Evolutionary conservation across 2,113 vertebrate genomes (phyloP).

Genomic region (Circaetus cinerascens): DNA sequence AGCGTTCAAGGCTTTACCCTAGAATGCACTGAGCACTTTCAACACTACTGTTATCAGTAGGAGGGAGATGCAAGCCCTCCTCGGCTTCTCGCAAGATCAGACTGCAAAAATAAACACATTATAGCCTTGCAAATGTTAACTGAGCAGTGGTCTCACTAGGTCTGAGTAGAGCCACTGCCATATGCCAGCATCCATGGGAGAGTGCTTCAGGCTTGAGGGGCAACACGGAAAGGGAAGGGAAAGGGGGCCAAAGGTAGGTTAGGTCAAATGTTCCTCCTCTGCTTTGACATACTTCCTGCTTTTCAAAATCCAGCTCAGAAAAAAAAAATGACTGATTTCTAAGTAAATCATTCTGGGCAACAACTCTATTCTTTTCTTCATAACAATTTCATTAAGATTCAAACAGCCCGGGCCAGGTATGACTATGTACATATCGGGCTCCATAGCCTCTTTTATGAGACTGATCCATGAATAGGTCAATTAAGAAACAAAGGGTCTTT

Average conservation of each 20-base stretch:
- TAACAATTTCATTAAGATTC: neutral
- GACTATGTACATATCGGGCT: neutral
- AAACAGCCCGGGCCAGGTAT: neutral
- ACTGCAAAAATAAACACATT: neutral
- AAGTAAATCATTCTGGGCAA: neutral
- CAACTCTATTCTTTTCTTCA: neutral
- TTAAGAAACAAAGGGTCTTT: conserved; percentile 17
- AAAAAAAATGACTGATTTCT: neutral
- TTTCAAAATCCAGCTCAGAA: neutral
- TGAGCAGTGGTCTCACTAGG: neutral
- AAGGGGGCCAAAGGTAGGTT: neutral
- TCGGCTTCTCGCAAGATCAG: neutral
- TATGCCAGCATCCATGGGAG: neutral
- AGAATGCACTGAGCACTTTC: neutral
- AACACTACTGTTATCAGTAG: neutral
- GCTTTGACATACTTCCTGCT: neutral
- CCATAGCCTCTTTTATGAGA: neutral
- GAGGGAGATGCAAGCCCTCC: neutral
- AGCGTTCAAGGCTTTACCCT: neutral
- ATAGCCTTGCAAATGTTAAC: neutral
- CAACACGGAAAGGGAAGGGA: neutral
- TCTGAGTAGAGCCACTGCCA: neutral
- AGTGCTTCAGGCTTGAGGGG: neutral
- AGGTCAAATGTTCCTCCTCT: neutral
- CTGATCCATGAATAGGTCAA: neutral